Conservation (phyloP, 2,113 vertebrate species). For the Thinocorus orbignyianus region DNA sequence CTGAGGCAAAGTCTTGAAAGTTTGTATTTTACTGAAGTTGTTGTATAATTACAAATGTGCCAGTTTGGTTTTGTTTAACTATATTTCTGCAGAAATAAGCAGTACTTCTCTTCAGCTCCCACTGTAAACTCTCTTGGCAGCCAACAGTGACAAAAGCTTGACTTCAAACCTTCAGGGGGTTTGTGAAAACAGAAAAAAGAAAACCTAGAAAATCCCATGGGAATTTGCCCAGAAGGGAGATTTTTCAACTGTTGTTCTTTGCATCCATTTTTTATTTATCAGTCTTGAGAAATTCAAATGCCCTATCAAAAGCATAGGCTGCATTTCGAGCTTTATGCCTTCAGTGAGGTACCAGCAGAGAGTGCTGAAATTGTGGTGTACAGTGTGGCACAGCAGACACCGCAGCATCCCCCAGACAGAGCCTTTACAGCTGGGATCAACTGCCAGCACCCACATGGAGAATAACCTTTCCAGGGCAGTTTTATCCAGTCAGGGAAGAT, state of each 20-base stretch:
- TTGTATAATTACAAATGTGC: neutral
- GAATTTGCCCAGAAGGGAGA: neutral
- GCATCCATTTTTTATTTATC: neutral
- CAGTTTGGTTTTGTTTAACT: neutral
- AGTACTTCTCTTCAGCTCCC: neutral
- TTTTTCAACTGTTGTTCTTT: neutral
- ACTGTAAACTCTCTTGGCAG: neutral
- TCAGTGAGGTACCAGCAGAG: neutral
- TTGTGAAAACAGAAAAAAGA: neutral
- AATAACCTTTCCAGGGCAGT: neutral
- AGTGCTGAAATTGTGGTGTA: neutral
- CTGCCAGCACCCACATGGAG: neutral
- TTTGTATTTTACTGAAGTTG: neutral
- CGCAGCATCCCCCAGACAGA: accelerated
- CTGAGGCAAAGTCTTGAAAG: neutral
- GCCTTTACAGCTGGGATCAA: neutral
- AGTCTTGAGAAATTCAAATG: neutral
- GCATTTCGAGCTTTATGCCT: neutral
- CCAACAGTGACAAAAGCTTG: neutral
- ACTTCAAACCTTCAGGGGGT: neutral
- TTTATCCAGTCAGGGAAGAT: neutral
- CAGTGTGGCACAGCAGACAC: neutral
- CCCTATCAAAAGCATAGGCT: neutral
- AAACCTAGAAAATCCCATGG: neutral
- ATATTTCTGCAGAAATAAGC: neutral